Conservation (phyloP, 2,888 invertebrate genomes). For the Poecilobothrus nobilitatus region DNA sequence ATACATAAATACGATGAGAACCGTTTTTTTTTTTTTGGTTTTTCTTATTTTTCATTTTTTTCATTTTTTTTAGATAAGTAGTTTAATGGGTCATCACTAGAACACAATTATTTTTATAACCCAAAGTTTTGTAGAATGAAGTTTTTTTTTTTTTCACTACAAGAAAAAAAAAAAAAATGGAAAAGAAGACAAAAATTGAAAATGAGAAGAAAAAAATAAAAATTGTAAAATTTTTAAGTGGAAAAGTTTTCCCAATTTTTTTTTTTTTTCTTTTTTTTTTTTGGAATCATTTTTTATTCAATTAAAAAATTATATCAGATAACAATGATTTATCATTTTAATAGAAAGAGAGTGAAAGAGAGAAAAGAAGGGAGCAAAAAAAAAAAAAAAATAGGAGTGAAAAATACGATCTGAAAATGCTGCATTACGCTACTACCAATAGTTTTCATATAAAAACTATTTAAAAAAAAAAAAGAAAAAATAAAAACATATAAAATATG, state of each 20-base stretch:
- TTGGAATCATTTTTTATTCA: background rate
- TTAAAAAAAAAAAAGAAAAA: background rate
- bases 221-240: background rate
- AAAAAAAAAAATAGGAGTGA: too few species aligned
- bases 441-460: background rate
- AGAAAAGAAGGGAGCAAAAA: background rate
- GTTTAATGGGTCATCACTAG: slow-evolving; percentile 1
- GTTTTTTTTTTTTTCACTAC: background rate
- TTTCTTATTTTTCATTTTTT: too few species aligned
- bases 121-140: background rate
- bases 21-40: too few species aligned
- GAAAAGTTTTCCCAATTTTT: background rate
- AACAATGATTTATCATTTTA: background rate
- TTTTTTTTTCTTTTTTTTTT: background rate
- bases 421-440: background rate
- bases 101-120: background rate
- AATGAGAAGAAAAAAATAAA: too few species aligned
- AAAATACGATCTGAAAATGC: background rate
- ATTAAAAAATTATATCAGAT: slow-evolving; percentile 1
- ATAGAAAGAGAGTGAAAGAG: background rate
- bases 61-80: background rate
- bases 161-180: too few species aligned
- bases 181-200: too few species aligned
- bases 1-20: too few species aligned
- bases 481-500: background rate